Percentiles rank a stretch among this genome's conserved stretches.
Conservation (phyloP, 37 sponge, comb jelly and placozoan genomes). For the Beroe forskalii region DNA sequence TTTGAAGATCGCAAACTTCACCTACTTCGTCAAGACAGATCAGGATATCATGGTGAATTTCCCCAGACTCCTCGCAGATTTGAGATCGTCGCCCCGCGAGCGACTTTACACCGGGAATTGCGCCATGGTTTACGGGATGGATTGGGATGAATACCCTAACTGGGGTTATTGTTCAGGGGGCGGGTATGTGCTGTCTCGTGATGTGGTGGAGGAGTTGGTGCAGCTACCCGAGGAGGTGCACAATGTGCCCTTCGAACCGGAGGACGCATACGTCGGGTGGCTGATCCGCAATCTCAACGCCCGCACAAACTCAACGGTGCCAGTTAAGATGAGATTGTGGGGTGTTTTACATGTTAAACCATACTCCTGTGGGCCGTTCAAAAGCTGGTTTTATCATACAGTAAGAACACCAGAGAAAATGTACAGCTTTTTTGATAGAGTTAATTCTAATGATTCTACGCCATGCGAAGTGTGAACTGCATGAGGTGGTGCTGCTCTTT, state of each 20-base stretch:
- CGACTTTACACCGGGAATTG: conserved; percentile 37
- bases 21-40: conserved; percentile 34
- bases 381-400: conserved; percentile 13
- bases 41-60: conserved; percentile 37
- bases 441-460: not conserved
- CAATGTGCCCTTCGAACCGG: not conserved
- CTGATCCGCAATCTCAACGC: not conserved
- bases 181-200: conserved; percentile 43
- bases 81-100: not conserved
- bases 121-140: not conserved
- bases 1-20: not conserved
- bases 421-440: not conserved
- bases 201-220: conserved; percentile 3
- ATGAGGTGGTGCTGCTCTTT: too few relatives aligned
- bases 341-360: not conserved
- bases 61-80: not conserved
- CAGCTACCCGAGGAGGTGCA: conserved; percentile 7
- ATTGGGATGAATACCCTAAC: not conserved
- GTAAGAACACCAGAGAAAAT: not conserved
- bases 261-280: conserved; percentile 47
- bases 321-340: not conserved
- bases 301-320: not conserved
- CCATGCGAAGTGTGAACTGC: too few relatives aligned
- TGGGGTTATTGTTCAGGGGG: conserved; percentile 48
- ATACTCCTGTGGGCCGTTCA: not conserved